phyloP scores from a whole-genome alignment of 2,797 vertebrate species.

The Zenarchopterus dispar region DNA sequence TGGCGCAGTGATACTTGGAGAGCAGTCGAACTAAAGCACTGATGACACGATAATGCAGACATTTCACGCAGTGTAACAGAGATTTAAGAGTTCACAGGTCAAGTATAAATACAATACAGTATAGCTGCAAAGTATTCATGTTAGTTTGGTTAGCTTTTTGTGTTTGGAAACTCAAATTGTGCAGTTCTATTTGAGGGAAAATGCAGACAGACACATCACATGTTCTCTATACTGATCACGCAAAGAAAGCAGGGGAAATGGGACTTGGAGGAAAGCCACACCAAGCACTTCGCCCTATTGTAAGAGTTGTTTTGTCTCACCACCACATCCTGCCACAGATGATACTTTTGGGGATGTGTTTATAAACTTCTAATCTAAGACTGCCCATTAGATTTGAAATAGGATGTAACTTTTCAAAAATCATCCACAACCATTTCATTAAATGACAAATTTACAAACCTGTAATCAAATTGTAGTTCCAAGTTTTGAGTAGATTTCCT shows the following conservation, averaged over 20 bases:
- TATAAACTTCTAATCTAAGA: conserved; percentile 37
- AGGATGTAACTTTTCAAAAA: conserved; percentile 10
- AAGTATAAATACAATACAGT: conserved; percentile 5
- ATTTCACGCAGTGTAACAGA: conserved; percentile 16
- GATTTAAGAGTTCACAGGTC: conserved; percentile 15
- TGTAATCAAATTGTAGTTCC: background rate
- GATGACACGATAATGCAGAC: conserved; percentile 12
- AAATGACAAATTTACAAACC: conserved; percentile 4
- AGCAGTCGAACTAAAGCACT: conserved; percentile 1
- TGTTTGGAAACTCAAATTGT: background rate
- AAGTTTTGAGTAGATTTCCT: too few species aligned
- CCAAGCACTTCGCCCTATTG: conserved; percentile 49
- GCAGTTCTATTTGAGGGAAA: background rate
- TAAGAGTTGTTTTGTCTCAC: conserved; percentile 66
- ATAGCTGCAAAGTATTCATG: conserved; percentile 1
- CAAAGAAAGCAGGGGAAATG: conserved; percentile 56
- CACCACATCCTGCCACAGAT: conserved; percentile 73
- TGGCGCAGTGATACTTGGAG: conserved; percentile 18
- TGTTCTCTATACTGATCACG: conserved; percentile 40
- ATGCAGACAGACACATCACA: conserved; percentile 1
- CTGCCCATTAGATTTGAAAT: conserved; percentile 19
- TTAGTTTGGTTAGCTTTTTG: conserved; percentile 1
- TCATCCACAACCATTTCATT: background rate
- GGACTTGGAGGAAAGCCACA: conserved; percentile 51
- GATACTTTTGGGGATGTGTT: conserved; percentile 53